These are phyloP conservation scores for Muntiacus reevesi DNA, from an alignment of 2,113 vertebrate species.

Conservation along the genomic window DNA sequence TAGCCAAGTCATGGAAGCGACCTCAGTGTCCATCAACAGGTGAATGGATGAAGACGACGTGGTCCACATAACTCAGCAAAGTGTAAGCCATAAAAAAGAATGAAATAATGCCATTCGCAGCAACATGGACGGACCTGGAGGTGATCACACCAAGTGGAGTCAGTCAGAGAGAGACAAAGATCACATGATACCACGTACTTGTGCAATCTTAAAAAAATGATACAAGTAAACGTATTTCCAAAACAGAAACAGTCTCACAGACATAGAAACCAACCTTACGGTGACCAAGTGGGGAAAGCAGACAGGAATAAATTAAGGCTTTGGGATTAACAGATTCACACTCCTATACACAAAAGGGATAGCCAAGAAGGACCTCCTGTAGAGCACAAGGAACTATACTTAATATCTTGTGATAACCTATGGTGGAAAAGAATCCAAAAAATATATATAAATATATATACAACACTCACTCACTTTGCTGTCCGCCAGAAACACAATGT, in stretches of 20 bases:
- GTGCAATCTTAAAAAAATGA: neutral
- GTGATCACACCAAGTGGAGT: neutral
- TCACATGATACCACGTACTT: neutral
- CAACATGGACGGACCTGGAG: neutral
- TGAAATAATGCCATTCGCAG: neutral
- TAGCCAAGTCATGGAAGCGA: neutral
- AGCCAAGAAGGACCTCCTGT: neutral
- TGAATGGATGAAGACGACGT: neutral
- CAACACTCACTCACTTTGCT: neutral
- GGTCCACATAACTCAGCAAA: too few species aligned
- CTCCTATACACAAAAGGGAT: rapidly evolving
- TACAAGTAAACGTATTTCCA: neutral
- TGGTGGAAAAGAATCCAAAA: neutral
- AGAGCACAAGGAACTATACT: neutral
- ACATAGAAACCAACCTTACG: too few species aligned
- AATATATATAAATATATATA: neutral
- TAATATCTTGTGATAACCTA: neutral
- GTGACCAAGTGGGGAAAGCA: neutral
- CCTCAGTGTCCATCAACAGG: neutral
- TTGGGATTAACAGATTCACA: neutral
- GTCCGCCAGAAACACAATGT: neutral
- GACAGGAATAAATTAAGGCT: neutral
- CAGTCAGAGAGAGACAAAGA: neutral
- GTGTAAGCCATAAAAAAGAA: neutral
- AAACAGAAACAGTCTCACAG: neutral